Percentiles rank a stretch among this genome's conserved stretches.
phyloP scores from a whole-genome alignment of 1,140 invertebrate genomes.

The Lepidostoma basale region DNA sequence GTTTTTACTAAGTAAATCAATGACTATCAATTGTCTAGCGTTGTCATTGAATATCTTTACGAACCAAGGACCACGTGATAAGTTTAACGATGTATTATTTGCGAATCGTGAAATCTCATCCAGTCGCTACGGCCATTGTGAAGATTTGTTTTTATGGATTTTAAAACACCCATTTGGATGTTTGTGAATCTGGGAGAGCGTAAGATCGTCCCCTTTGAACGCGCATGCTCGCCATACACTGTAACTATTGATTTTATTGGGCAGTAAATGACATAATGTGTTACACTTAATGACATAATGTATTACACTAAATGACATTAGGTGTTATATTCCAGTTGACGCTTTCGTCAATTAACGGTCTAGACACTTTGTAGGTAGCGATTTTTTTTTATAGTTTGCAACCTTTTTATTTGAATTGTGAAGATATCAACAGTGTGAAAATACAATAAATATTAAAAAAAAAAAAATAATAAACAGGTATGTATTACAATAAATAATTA shows the following conservation, averaged over 20 bases:
- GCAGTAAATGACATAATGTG: constrained; percentile 33
- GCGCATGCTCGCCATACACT: constrained; percentile 23
- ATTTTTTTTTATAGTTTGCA: too few species aligned
- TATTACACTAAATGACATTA: constrained; percentile 29
- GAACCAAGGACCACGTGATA: too few species aligned
- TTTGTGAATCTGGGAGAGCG: background rate
- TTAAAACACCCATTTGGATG: constrained; percentile 30
- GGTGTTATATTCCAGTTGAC: constrained; percentile 27
- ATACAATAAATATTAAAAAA: too few species aligned
- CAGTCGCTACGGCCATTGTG: constrained; percentile 14
- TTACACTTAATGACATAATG: constrained; percentile 27
- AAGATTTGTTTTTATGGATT: constrained; percentile 31
- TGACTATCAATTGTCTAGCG: too few species aligned
- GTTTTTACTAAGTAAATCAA: too few species aligned
- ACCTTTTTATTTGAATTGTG: too few species aligned
- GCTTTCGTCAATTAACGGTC: constrained; percentile 5
- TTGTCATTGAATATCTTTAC: too few species aligned
- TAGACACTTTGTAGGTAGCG: constrained; percentile 13
- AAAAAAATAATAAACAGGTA: too few species aligned
- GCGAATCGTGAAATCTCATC: constrained; percentile 8
- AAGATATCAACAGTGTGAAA: too few species aligned
- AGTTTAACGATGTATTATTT: constrained; percentile 3
- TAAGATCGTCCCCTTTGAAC: constrained; percentile 16
- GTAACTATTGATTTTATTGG: constrained; percentile 34
- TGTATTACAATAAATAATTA: too few species aligned